These are phyloP conservation scores for Antigone vipio DNA, from an alignment of 2,113 vertebrate species.

Conservation along the genomic window DNA sequence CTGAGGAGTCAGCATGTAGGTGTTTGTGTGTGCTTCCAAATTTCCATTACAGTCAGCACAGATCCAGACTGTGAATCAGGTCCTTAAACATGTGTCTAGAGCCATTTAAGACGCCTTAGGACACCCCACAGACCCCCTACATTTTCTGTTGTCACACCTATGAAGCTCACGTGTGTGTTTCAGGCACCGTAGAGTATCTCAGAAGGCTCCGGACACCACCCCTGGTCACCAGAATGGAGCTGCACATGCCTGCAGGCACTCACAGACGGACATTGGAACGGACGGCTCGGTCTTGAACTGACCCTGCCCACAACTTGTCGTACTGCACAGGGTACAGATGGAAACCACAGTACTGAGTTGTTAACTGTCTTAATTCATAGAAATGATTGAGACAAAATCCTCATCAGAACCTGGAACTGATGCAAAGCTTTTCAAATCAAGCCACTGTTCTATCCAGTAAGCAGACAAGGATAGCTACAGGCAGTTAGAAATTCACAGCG, in stretches of 20 bases:
- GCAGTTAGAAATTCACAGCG: background rate
- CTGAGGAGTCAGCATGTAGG: rapidly evolving
- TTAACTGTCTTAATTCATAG: background rate
- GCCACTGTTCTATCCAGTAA: background rate
- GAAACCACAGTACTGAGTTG: rapidly evolving
- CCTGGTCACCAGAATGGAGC: background rate
- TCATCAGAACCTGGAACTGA: background rate
- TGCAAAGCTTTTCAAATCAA: background rate
- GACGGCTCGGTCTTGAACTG: background rate
- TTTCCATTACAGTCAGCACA: background rate
- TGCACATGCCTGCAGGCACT: background rate
- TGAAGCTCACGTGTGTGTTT: background rate
- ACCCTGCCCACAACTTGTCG: background rate
- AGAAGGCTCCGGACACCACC: background rate
- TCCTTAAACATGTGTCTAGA: background rate
- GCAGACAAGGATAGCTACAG: background rate
- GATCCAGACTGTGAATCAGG: background rate
- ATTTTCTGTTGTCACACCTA: background rate
- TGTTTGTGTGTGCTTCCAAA: background rate
- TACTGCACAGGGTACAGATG: background rate
- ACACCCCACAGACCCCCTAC: background rate
- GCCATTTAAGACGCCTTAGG: background rate
- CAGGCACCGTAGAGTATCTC: background rate
- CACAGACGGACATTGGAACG: background rate
- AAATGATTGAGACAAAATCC: background rate